Evolutionary conservation across 2,888 invertebrate species (phyloP).

Genomic region (Nephrotoma flavescens): DNA sequence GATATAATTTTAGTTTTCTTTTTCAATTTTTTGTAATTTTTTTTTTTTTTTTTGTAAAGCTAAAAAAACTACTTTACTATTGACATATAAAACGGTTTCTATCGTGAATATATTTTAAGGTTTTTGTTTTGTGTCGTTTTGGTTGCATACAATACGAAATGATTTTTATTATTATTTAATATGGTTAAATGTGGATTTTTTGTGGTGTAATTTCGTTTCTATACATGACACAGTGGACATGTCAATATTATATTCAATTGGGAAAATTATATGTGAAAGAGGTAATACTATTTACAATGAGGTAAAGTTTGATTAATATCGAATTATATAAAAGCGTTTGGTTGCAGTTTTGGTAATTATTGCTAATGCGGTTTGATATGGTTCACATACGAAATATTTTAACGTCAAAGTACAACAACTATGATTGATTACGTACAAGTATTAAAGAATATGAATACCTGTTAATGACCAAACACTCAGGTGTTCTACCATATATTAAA

Average conservation of each 20-base stretch:
- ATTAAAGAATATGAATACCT: too few relatives aligned
- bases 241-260: background rate
- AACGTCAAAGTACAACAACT: too few relatives aligned
- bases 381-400: too few relatives aligned
- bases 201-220: background rate
- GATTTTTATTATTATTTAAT: background rate
- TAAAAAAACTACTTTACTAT: background rate
- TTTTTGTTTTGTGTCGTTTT: background rate
- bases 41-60: background rate
- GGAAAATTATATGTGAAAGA: background rate
- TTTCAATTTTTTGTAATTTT: background rate
- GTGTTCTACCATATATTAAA: too few relatives aligned
- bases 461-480: too few relatives aligned
- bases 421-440: too few relatives aligned
- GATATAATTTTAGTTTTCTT: constrained; percentile 3
- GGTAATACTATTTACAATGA: background rate
- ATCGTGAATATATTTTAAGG: background rate
- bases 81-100: background rate
- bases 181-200: background rate
- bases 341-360: background rate
- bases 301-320: background rate
- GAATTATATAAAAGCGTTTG: background rate
- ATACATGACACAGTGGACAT: too few relatives aligned
- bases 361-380: background rate
- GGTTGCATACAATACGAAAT: background rate